Evolutionary conservation across 2,113 vertebrate genomes (phyloP).

Genomic region (Saccopteryx leptura): DNA sequence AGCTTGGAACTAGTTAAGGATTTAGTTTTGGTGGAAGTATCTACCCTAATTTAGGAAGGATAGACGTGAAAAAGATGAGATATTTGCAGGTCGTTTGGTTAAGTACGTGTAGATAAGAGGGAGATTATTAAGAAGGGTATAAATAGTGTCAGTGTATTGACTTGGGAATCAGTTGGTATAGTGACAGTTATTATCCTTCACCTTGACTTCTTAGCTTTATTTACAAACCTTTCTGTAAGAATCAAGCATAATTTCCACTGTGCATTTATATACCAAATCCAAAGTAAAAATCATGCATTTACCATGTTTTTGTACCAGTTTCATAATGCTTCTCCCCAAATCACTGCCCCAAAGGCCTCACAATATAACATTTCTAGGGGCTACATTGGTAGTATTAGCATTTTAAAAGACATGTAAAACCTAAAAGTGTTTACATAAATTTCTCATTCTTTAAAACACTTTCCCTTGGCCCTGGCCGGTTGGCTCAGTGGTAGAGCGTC

Average conservation of each 20-base stretch:
- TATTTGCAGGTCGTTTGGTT: background rate
- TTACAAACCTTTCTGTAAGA: background rate
- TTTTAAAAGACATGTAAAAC: background rate
- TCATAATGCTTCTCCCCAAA: background rate
- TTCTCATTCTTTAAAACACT: background rate
- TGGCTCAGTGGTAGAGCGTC: too few relatives aligned
- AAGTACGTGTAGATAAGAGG: background rate
- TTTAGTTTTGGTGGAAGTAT: background rate
- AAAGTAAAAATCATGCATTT: background rate
- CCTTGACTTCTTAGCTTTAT: background rate
- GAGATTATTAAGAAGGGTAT: background rate
- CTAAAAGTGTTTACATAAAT: background rate
- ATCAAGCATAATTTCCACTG: background rate
- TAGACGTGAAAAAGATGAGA: background rate
- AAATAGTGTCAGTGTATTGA: background rate
- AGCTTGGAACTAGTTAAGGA: background rate
- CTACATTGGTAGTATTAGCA: background rate
- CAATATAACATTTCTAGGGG: slow-evolving; percentile 24
- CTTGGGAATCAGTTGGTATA: background rate
- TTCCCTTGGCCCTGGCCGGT: too few relatives aligned
- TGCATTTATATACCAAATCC: background rate
- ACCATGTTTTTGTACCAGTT: background rate
- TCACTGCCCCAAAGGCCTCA: background rate
- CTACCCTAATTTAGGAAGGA: background rate
- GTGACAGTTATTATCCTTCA: background rate